These are phyloP conservation scores for Drosophila tani DNA, from an alignment of 1,140 invertebrate species.

Conservation along the genomic window DNA sequence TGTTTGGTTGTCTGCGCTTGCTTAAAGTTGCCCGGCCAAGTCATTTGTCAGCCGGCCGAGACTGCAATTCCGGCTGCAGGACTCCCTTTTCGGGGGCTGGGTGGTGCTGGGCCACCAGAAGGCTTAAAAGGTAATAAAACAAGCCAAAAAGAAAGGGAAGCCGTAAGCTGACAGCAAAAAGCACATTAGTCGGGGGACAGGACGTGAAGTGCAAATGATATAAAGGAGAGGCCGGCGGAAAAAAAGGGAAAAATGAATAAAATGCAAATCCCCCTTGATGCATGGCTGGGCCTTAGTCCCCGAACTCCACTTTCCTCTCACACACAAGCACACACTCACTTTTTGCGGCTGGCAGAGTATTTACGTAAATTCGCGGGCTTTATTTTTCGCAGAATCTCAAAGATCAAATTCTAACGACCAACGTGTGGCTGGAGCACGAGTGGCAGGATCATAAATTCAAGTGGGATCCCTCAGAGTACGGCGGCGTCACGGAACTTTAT, in stretches of 20 bases:
- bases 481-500: slow-evolving; percentile 96
- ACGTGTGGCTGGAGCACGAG: slow-evolving; percentile 98
- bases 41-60: slow-evolving; percentile 66
- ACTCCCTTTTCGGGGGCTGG: slow-evolving; percentile 7
- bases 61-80: slow-evolving; percentile 64
- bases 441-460: slow-evolving; percentile 99
- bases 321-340: background rate
- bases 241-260: slow-evolving; percentile 45
- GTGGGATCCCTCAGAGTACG: slow-evolving; percentile 98
- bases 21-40: slow-evolving; percentile 43
- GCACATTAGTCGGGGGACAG: slow-evolving; percentile 65
- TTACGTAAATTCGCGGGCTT: slow-evolving; percentile 21
- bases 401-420: slow-evolving; percentile 98
- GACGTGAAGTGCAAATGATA: slow-evolving; percentile 25
- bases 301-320: slow-evolving; percentile 4
- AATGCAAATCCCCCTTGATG: slow-evolving; percentile 72
- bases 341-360: slow-evolving; percentile 16
- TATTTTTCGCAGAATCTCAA: slow-evolving; percentile 92
- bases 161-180: slow-evolving; percentile 82
- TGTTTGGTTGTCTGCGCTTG: slow-evolving; percentile 36
- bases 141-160: slow-evolving; percentile 63
- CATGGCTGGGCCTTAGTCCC: slow-evolving; percentile 51
- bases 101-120: slow-evolving; percentile 51
- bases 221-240: slow-evolving; percentile 14
- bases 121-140: slow-evolving; percentile 83